Conservation (phyloP, 2,797 vertebrate genomes). For the Phataginus tricuspis region DNA sequence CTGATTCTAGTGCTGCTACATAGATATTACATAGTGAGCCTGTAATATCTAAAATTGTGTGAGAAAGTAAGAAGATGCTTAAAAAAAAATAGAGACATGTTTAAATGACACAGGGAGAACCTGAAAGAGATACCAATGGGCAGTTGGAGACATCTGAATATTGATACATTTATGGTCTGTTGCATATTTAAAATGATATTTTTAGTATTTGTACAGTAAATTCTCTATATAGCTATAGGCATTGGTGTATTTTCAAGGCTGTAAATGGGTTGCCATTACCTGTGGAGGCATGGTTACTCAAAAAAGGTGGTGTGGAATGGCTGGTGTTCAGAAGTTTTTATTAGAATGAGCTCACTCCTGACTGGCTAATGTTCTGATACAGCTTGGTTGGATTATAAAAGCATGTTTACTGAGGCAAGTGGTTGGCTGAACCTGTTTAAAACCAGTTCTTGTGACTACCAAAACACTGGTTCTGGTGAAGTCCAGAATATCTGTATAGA, state of each 20-base stretch:
- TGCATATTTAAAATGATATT: not conserved
- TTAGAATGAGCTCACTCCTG: not conserved
- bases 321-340: not conserved
- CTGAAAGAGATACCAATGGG: not conserved
- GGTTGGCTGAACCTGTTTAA: not conserved
- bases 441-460: not conserved
- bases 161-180: not conserved
- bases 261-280: too few species aligned
- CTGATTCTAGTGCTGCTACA: not conserved
- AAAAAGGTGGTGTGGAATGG: not conserved
- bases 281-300: not conserved
- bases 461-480: not conserved
- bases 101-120: not conserved
- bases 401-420: not conserved
- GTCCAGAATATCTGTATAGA: not conserved
- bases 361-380: not conserved
- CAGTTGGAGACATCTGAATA: not conserved
- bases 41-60: not conserved
- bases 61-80: not conserved
- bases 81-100: not conserved
- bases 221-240: not conserved
- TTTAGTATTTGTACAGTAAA: not conserved
- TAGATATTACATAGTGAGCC: not conserved
- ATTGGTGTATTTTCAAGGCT: not conserved
- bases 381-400: not conserved